Conservation (phyloP, 2,113 vertebrate species). For the Phyllopteryx taeniolatus region DNA sequence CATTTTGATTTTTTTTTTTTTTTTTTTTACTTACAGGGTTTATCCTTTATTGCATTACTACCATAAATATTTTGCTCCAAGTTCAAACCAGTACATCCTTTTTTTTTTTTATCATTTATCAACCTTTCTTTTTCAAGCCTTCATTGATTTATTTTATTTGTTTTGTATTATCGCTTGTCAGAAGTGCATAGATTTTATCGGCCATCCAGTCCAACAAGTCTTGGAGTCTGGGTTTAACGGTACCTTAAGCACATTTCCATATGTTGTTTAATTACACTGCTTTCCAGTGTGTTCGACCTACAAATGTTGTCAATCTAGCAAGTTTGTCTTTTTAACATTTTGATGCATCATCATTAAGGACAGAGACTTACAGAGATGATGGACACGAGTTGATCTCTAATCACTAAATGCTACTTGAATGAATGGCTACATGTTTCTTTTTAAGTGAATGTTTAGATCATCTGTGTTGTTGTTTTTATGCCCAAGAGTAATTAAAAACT, state of each 20-base stretch:
- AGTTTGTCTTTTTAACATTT: neutral
- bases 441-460: constrained; percentile 32
- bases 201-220: neutral
- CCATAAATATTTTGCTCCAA: too few species aligned
- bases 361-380: constrained; percentile 14
- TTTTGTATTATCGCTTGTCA: neutral
- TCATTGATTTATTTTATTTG: neutral
- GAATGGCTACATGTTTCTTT: constrained; percentile 50
- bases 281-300: neutral
- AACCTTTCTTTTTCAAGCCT: neutral
- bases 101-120: too few species aligned
- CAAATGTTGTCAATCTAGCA: neutral
- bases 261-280: neutral
- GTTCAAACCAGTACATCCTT: too few species aligned
- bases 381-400: neutral
- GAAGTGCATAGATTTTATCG: neutral
- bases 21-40: too few species aligned
- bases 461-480: constrained; percentile 23
- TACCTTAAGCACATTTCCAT: neutral
- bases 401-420: constrained; percentile 31
- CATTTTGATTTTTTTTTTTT: too few species aligned
- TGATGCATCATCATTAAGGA: constrained; percentile 10
- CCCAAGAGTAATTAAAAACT: constrained; percentile 35
- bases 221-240: neutral
- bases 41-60: too few species aligned